These are phyloP conservation scores for Patella depressa DNA, from an alignment of 2,888 invertebrate genomes.

Conservation along the genomic window DNA sequence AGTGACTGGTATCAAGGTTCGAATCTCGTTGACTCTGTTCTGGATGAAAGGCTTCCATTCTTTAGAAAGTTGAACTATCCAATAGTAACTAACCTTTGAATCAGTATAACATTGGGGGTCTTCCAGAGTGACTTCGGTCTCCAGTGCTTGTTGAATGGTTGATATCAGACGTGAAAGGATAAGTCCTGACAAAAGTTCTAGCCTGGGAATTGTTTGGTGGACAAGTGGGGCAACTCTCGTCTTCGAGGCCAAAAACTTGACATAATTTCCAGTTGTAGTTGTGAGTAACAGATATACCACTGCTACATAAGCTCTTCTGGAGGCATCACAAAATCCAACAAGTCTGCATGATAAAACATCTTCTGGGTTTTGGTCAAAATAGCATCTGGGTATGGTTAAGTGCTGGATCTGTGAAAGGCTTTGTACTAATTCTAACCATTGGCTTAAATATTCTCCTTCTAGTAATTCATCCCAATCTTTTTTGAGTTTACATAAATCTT, in stretches of 20 bases:
- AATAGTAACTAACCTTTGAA: neutral
- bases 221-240: neutral
- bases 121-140: neutral
- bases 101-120: neutral
- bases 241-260: neutral
- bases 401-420: neutral
- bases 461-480: neutral
- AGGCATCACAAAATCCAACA: conserved; percentile 2
- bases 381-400: neutral
- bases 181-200: neutral
- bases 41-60: neutral
- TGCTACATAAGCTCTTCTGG: neutral
- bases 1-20: neutral
- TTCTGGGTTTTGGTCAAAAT: neutral
- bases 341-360: neutral
- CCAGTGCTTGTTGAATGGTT: neutral
- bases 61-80: neutral
- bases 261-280: neutral
- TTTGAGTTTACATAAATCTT: conserved; percentile 2
- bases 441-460: neutral
- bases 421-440: neutral
- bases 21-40: conserved; percentile 3
- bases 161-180: neutral
- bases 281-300: neutral
- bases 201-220: neutral